phyloP scores from a whole-genome alignment of 2,797 vertebrate genomes.

The Aplochiton taeniatus region DNA sequence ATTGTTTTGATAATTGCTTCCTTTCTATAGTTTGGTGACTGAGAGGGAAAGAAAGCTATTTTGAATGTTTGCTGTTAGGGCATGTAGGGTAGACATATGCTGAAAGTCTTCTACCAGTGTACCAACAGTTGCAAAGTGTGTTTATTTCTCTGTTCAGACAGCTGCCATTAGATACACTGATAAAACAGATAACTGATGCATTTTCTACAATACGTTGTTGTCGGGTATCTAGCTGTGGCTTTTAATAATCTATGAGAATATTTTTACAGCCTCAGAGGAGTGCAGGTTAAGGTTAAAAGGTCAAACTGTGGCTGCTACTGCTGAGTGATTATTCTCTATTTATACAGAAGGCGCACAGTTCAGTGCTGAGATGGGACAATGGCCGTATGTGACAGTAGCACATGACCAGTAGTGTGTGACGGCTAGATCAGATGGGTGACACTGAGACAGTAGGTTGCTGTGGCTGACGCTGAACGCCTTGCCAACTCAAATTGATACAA shows the following conservation, averaged over 20 bases:
- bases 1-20: background rate
- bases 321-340: constrained; percentile 9
- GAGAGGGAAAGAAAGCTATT: background rate
- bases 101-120: no score
- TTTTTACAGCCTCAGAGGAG: no score
- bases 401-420: background rate
- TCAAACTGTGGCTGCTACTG: background rate
- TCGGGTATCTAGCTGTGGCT: no score
- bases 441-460: constrained; percentile 20
- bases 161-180: no score
- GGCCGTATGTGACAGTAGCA: constrained; percentile 10
- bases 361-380: constrained; percentile 13
- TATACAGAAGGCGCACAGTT: constrained; percentile 24
- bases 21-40: constrained; percentile 5
- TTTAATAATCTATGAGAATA: no score
- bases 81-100: no score
- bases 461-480: constrained; percentile 45
- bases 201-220: no score
- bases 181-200: no score
- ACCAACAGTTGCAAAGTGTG: no score
- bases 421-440: constrained; percentile 43
- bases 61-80: background rate
- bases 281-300: no score
- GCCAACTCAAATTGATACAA: constrained; percentile 3
- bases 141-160: no score